Evolutionary conservation across 2,797 vertebrate species (phyloP).

Genomic region (Eurystomus glaucurus): DNA sequence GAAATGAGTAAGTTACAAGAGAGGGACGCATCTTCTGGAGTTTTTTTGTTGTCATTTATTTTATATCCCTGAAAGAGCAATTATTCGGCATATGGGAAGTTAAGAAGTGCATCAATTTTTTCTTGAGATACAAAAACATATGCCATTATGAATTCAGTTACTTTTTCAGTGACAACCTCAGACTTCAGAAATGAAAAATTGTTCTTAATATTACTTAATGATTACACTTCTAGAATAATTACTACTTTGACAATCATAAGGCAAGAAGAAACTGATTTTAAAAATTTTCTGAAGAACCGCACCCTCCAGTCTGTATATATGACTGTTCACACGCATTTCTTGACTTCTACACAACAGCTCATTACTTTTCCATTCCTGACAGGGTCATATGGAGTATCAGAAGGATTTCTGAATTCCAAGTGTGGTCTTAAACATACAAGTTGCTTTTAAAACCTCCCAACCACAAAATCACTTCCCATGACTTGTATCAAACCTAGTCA

Average conservation of each 20-base stretch:
- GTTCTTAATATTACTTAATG: background rate
- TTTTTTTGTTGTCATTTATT: background rate
- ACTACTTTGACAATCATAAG: background rate
- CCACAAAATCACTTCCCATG: background rate
- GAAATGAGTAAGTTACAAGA: background rate
- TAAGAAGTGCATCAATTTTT: background rate
- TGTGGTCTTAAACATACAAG: background rate
- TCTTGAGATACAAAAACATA: background rate
- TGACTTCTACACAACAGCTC: background rate
- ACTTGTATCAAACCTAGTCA: background rate
- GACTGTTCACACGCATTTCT: background rate
- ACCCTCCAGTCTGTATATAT: background rate
- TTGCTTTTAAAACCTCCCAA: background rate
- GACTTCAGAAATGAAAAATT: background rate
- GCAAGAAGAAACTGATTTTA: background rate
- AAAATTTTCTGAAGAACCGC: background rate
- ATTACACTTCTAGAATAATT: conserved; percentile 8
- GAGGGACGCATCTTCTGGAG: background rate
- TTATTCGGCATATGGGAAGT: background rate
- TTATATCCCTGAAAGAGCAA: background rate
- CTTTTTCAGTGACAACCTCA: background rate
- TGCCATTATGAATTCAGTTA: background rate
- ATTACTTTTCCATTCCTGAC: background rate
- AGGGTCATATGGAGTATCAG: background rate
- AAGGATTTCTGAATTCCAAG: background rate